Percentiles rank a stretch among this genome's conserved stretches.
phyloP scores from a whole-genome alignment of 2,888 invertebrate genomes.

The Agyllia agylla region DNA sequence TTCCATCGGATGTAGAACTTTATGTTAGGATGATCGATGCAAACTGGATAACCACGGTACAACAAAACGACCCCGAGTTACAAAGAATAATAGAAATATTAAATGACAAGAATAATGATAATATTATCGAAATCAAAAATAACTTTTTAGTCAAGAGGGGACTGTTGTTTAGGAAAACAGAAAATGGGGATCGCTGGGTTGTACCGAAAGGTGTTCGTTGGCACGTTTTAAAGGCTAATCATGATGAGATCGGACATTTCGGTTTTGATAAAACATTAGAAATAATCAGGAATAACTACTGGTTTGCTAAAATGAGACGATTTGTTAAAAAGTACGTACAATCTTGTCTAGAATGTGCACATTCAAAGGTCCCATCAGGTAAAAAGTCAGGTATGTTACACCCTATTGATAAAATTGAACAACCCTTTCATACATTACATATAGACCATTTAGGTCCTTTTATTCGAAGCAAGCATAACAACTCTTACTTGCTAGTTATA shows the following conservation, averaged over 20 bases:
- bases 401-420: constrained; percentile 1
- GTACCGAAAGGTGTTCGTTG: constrained; percentile 22
- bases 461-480: constrained; percentile 20
- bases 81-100: constrained; percentile 20
- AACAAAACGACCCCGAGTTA: constrained; percentile 25
- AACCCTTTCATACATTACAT: constrained; percentile 23
- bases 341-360: constrained; percentile 16
- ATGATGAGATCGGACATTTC: constrained; percentile 20
- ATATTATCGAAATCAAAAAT: constrained; percentile 18
- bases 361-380: background rate
- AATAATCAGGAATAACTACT: constrained; percentile 23
- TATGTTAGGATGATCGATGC: constrained; percentile 8
- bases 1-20: constrained; percentile 10
- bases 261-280: constrained; percentile 15
- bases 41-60: constrained; percentile 27
- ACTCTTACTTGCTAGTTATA: constrained; percentile 36
- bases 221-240: constrained; percentile 21
- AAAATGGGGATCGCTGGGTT: constrained; percentile 17
- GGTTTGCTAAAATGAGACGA: constrained; percentile 44
- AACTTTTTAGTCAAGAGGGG: constrained; percentile 17
- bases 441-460: constrained; percentile 42
- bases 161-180: constrained; percentile 34
- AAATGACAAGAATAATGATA: constrained; percentile 9
- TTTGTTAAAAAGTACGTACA: constrained; percentile 51
- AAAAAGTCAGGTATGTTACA: constrained; percentile 7